phyloP scores from a whole-genome alignment of 2,797 vertebrate genomes.

The Trichosurus vulpecula region DNA sequence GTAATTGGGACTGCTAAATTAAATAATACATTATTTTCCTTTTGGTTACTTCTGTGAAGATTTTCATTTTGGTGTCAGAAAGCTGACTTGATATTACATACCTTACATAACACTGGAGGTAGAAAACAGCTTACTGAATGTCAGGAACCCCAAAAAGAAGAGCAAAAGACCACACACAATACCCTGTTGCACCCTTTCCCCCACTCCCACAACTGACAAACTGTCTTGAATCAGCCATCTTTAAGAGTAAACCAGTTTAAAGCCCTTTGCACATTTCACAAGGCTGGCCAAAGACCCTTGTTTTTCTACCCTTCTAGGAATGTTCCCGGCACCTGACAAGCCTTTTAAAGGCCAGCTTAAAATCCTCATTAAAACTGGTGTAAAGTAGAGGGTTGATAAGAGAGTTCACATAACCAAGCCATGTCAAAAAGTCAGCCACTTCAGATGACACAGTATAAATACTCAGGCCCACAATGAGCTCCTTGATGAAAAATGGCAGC shows the following conservation, averaged over 20 bases:
- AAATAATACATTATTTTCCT: conserved; percentile 55
- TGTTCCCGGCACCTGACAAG: conserved; percentile 89
- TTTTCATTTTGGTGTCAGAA: conserved; percentile 68
- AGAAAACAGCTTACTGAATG: conserved; percentile 80
- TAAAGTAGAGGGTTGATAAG: conserved; percentile 94
- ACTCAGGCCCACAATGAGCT: conserved; percentile 89
- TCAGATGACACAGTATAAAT: conserved; percentile 86
- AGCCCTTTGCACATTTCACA: conserved; percentile 63
- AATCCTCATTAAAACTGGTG: conserved; percentile 95
- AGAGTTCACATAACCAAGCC: conserved; percentile 94
- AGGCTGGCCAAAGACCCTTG: conserved; percentile 74
- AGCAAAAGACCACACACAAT: conserved; percentile 69
- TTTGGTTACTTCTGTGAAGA: conserved; percentile 69
- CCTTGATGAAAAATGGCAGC: conserved; percentile 95
- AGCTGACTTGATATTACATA: conserved; percentile 82
- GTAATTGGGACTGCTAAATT: conserved; percentile 69
- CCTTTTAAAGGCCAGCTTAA: conserved; percentile 92
- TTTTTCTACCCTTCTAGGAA: conserved; percentile 78
- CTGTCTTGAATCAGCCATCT: conserved; percentile 48
- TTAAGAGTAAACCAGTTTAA: conserved; percentile 58
- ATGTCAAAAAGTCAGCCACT: conserved; percentile 90
- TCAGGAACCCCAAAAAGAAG: conserved; percentile 76
- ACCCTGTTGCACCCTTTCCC: conserved; percentile 16
- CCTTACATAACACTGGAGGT: conserved; percentile 79
- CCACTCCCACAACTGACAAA: conserved; percentile 51